Evolutionary conservation across 64 coral and sea anemone species (phyloP).

Genomic region (Pocillopora verrucosa): DNA sequence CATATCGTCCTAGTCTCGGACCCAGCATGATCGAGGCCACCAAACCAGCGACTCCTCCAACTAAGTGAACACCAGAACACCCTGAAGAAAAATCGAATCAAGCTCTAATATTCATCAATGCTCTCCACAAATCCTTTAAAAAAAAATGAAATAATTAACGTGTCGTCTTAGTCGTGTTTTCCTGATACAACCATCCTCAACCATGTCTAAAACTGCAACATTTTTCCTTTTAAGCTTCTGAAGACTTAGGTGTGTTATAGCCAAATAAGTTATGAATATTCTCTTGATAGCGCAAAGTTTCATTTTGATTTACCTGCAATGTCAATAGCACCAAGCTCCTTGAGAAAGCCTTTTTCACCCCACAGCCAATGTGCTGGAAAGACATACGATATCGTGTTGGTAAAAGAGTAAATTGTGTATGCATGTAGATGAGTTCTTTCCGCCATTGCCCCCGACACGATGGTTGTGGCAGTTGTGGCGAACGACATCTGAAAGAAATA

Average conservation of each 20-base stretch:
- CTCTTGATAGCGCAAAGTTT: neutral
- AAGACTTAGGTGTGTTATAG: too few species aligned
- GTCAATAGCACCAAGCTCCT: conserved; percentile 42
- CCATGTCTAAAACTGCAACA: too few species aligned
- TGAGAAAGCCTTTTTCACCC: conserved; percentile 43
- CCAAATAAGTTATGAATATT: too few species aligned
- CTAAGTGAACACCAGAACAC: conserved; percentile 22
- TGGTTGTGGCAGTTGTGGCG: conserved; percentile 51
- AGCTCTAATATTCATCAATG: too few species aligned
- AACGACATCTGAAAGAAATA: conserved; percentile 61
- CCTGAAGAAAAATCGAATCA: neutral
- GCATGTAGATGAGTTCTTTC: conserved; percentile 36
- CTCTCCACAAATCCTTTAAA: too few species aligned
- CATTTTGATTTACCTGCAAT: conserved; percentile 7
- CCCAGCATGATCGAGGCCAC: conserved; percentile 65
- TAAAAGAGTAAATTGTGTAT: conserved; percentile 37
- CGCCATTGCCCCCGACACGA: conserved; percentile 53
- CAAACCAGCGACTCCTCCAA: conserved; percentile 52
- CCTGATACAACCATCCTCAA: too few species aligned
- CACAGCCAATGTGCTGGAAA: conserved; percentile 57
- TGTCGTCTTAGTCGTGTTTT: too few species aligned
- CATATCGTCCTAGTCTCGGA: conserved; percentile 49
- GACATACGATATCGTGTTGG: conserved; percentile 38
- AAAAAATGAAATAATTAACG: too few species aligned
- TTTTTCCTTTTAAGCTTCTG: too few species aligned